Conservation (phyloP, 2,797 vertebrate species). For the Trachops cirrhosus region DNA sequence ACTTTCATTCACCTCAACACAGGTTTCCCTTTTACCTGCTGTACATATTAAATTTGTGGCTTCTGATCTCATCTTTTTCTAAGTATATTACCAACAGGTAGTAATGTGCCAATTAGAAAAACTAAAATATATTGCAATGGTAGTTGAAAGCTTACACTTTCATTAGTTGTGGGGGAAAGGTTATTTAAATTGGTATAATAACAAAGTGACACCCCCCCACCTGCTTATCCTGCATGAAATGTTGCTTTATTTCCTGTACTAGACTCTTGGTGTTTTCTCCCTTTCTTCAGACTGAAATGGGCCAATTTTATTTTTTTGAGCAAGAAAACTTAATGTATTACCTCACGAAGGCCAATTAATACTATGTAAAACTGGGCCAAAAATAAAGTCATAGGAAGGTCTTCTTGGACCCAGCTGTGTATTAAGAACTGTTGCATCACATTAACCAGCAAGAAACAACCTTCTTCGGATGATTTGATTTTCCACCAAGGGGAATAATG, state of each 20-base stretch:
- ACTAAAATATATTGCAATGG: neutral
- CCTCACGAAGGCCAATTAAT: constrained; percentile 14
- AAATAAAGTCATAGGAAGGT: constrained; percentile 12
- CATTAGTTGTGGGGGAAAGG: neutral
- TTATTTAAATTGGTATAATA: neutral
- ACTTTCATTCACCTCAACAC: neutral
- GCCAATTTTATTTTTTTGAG: constrained; percentile 40
- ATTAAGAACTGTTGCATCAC: neutral
- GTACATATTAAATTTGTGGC: neutral
- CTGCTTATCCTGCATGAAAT: neutral
- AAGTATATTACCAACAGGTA: neutral
- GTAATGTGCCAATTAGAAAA: constrained; percentile 17
- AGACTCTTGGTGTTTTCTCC: neutral
- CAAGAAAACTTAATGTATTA: constrained; percentile 23
- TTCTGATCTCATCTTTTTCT: constrained; percentile 27
- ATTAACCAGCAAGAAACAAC: constrained; percentile 21
- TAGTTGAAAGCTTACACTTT: neutral
- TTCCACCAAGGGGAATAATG: constrained; percentile 4
- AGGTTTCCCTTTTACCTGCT: constrained; percentile 36
- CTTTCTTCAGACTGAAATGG: neutral
- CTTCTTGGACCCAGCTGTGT: neutral
- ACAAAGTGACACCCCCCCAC: neutral
- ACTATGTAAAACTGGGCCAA: constrained; percentile 14
- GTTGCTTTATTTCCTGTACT: neutral
- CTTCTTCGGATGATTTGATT: neutral